Percentiles rank a stretch among this genome's conserved stretches.
phyloP scores from a whole-genome alignment of 2,797 vertebrate species.

The Aphelocoma californica region DNA sequence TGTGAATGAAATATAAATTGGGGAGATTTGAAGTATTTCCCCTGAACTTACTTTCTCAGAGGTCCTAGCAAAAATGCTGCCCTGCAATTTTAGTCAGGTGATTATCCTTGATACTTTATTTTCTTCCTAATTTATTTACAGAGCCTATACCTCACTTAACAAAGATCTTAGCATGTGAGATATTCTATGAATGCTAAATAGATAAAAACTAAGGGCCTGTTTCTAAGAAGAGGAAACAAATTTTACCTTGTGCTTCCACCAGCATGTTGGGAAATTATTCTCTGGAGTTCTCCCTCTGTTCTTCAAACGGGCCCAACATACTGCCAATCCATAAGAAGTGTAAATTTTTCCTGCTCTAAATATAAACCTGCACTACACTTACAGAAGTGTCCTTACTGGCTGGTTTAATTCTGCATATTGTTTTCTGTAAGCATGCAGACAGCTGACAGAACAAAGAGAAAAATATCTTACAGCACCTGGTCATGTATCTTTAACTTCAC shows the following conservation, averaged over 20 bases:
- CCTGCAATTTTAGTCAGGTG: not conserved
- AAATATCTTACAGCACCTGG: not conserved
- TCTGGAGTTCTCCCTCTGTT: not conserved
- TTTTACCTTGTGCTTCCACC: not conserved
- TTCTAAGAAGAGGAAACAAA: not conserved
- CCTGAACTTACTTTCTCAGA: not conserved
- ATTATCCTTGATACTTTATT: not conserved
- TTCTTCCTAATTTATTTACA: slow-evolving; percentile 24
- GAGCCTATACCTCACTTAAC: not conserved
- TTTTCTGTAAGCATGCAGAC: not conserved
- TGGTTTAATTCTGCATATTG: not conserved
- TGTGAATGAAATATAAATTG: slow-evolving; percentile 4
- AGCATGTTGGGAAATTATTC: not conserved
- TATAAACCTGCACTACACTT: not conserved
- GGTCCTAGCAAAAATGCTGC: not conserved
- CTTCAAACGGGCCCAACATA: not conserved
- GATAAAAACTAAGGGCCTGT: not conserved
- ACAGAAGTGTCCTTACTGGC: not conserved
- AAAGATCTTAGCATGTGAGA: not conserved
- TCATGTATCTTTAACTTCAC: not conserved
- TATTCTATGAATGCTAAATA: not conserved
- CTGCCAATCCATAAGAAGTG: not conserved
- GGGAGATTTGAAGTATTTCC: not conserved
- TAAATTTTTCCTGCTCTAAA: not conserved
- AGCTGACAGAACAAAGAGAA: not conserved